phyloP scores from a whole-genome alignment of 1,140 invertebrate species.

The Trypoxylus dichotomus region DNA sequence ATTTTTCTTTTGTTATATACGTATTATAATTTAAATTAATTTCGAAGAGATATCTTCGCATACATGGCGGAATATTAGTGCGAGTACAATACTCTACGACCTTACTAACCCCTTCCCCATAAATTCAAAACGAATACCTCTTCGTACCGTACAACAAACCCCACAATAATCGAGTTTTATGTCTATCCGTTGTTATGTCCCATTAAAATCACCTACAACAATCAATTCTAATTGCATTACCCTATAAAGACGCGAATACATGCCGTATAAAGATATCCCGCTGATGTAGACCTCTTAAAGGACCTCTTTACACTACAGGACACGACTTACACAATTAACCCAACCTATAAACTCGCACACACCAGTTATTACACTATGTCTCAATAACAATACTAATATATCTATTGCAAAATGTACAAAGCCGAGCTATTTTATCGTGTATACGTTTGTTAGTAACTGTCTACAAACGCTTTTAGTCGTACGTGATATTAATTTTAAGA shows the following conservation, averaged over 20 bases:
- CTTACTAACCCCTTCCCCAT: slow-evolving; percentile 38
- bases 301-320: slow-evolving; percentile 48
- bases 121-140: slow-evolving; percentile 42
- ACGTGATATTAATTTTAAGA: no score
- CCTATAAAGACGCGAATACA: slow-evolving; percentile 48
- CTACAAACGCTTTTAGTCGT: no score
- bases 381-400: slow-evolving; percentile 40
- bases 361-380: slow-evolving; percentile 45
- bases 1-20: not conserved
- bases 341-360: slow-evolving; percentile 43
- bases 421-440: no score
- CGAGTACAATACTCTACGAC: slow-evolving; percentile 30
- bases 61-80: not conserved
- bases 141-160: slow-evolving; percentile 35
- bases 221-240: slow-evolving; percentile 53
- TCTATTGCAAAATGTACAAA: not conserved
- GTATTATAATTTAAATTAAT: not conserved
- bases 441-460: no score
- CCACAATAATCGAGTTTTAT: slow-evolving; percentile 49
- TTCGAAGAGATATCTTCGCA: not conserved
- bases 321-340: slow-evolving; percentile 46
- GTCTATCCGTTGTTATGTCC: slow-evolving; percentile 36
- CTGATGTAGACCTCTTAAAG: slow-evolving; percentile 48
- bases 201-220: slow-evolving; percentile 52
- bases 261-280: slow-evolving; percentile 47